A percentile compares a stretch with the other conserved stretches of the same genome.
These are phyloP conservation scores for Sesia apiformis DNA, from an alignment of 2,888 invertebrate species.

Conservation along the genomic window DNA sequence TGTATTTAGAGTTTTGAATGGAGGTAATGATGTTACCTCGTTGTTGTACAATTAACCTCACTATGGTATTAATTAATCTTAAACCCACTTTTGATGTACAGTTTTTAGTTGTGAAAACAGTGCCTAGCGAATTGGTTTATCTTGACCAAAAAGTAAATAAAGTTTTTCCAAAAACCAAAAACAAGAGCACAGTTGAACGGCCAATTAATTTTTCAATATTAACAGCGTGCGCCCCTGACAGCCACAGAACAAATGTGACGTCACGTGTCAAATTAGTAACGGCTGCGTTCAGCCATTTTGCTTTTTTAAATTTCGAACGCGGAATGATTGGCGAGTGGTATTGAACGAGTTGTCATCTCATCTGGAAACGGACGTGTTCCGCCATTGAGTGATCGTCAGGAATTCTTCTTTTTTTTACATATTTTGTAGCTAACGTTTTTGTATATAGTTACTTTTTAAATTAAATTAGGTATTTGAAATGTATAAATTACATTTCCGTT, in stretches of 20 bases:
- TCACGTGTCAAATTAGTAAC: constrained; percentile 67
- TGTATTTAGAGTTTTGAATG: too few species aligned
- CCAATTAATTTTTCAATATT: constrained; percentile 38
- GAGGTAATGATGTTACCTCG: too few species aligned
- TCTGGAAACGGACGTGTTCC: constrained; percentile 17
- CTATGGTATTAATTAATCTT: too few species aligned
- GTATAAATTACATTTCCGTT: too few species aligned
- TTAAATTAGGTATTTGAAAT: too few species aligned
- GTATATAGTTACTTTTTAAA: too few species aligned
- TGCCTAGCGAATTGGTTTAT: too few species aligned
- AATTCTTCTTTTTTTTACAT: background rate
- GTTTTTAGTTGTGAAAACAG: too few species aligned
- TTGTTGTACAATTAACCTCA: too few species aligned
- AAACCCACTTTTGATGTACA: too few species aligned
- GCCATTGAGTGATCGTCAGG: background rate
- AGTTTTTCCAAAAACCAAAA: constrained; percentile 8
- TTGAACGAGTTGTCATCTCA: constrained; percentile 30
- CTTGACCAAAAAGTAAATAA: constrained; percentile 10
- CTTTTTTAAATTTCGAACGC: constrained; percentile 60
- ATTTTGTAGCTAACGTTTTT: background rate
- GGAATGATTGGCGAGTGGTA: constrained; percentile 61
- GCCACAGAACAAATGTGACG: constrained; percentile 55
- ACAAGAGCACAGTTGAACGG: constrained; percentile 10
- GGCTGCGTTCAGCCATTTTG: constrained; percentile 54
- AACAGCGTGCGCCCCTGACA: constrained; percentile 23